Base-by-base conservation (phyloP, 1,140 invertebrate genomes). In the Drosophila paulistorum region DNA sequence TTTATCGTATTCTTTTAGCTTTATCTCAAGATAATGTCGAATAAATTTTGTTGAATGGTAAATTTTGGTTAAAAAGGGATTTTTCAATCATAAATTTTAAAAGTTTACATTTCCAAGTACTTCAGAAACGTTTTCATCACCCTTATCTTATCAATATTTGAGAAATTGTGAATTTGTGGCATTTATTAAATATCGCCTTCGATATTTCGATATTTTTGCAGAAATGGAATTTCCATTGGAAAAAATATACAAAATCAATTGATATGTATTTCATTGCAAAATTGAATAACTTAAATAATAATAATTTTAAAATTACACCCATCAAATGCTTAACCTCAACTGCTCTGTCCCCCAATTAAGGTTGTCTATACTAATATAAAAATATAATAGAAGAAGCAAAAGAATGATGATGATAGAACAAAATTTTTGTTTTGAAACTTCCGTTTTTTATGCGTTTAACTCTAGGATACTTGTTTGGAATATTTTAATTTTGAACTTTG, bases 281-380 rank as follows among this genome's bases (percentile, higher is more conserved):
- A 59, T 59, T 59, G 37, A 35, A 59, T 59, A 59, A 37, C 33
- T 33, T 14, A n/a, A 59, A 59, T 37, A 37, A 37, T 58, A 20
- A 20, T 20, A 7, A 35, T 58, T 14, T 58, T 33, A 37, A 5
- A 37, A 58, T 62, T 45, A 41, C 20, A 14, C 66, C 59, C 48
- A 64, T 51, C 66, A 65, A 68, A 76, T 71, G 77, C 81, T 77
- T 80, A 84, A 84, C 73, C 81, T 86, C 81, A 83, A 87, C 84
- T 83, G 77, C 65, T 87, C 83, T 87, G 83, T 87, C 83, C 83
- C 81, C 81, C 84, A 76, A 77, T 77, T 63, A 60, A 89, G 83
- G 83, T 87, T 87, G 83, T 87, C 45, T 51, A 51, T 17, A 48
- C 17, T 51, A 51, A 51, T 48, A 51, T 30, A 14, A 23, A 23